phyloP scores from a whole-genome alignment of 1,140 invertebrate genomes.

The Drosophila nigrodunni region DNA sequence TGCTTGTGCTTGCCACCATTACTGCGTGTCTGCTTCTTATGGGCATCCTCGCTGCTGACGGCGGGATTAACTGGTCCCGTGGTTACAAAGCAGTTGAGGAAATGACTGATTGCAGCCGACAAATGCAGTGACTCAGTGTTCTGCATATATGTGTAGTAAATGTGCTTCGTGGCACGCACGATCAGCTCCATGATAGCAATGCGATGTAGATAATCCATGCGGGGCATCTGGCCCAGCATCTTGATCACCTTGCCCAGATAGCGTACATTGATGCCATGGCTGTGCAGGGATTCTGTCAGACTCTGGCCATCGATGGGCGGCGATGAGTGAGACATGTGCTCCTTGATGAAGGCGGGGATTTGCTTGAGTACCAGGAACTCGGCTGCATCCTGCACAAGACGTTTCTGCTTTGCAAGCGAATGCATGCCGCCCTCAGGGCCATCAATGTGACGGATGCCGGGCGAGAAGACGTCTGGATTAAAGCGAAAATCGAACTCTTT shows the following conservation, averaged over 20 bases:
- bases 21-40: conserved; percentile 85
- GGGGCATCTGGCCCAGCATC: conserved; percentile 91
- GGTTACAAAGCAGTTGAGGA: conserved; percentile 97
- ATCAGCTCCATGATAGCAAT: conserved; percentile 95
- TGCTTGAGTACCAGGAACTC: conserved; percentile 97
- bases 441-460: conserved; percentile 94
- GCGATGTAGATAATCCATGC: conserved; percentile 93
- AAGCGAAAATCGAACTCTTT: conserved; percentile 98
- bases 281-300: conserved; percentile 97
- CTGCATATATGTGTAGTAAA: conserved; percentile 97
- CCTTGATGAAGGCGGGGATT: conserved; percentile 96
- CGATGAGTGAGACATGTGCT: conserved; percentile 95
- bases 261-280: conserved; percentile 97
- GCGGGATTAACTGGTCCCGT: conserved; percentile 88
- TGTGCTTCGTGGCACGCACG: conserved; percentile 94
- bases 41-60: conserved; percentile 88
- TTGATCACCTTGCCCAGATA: conserved; percentile 96
- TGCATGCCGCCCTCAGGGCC: conserved; percentile 86
- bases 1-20: conserved; percentile 88
- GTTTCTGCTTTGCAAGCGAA: conserved; percentile 91
- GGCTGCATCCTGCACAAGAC: conserved; percentile 96
- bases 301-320: conserved; percentile 97
- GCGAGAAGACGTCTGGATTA: conserved; percentile 99
- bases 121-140: conserved; percentile 95
- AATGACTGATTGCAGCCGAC: conserved; percentile 95